Evolutionary conservation across 1,140 invertebrate genomes (phyloP).

Genomic region (Lineus longissimus): DNA sequence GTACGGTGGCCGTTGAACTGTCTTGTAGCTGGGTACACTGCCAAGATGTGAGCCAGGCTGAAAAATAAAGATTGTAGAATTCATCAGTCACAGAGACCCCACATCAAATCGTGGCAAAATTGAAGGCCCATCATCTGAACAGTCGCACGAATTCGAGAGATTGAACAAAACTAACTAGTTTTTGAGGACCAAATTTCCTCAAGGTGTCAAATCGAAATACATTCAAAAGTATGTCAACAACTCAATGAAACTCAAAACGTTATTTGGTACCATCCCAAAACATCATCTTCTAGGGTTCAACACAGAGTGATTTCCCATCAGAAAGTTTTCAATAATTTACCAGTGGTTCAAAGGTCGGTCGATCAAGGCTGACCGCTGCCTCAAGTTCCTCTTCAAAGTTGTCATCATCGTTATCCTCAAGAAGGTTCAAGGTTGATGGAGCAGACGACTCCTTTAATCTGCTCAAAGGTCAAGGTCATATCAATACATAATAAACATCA

Average conservation of each 20-base stretch:
- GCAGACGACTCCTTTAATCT: constrained; percentile 4
- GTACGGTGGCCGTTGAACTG: constrained; percentile 16
- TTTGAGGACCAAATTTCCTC: not conserved
- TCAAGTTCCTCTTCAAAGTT: not conserved
- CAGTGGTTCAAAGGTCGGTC: not conserved
- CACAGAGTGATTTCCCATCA: not conserved
- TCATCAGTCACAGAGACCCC: too few relatives aligned
- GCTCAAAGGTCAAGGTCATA: not conserved
- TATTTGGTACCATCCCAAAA: not conserved
- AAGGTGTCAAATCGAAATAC: not conserved
- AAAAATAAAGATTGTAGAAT: not conserved
- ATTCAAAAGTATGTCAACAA: not conserved
- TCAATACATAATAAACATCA: not conserved
- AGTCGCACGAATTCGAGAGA: not conserved
- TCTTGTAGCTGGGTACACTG: constrained; percentile 18
- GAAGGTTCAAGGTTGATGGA: constrained; percentile 13
- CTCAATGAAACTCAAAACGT: not conserved
- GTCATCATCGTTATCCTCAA: constrained; percentile 12
- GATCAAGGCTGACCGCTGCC: not conserved
- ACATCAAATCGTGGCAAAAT: not conserved
- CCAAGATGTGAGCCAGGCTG: not conserved
- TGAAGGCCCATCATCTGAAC: not conserved
- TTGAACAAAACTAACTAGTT: not conserved
- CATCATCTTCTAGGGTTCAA: not conserved
- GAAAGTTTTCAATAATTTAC: not conserved